These are phyloP conservation scores for Mormoops blainvillei DNA, from an alignment of 2,113 vertebrate genomes.

Conservation along the genomic window DNA sequence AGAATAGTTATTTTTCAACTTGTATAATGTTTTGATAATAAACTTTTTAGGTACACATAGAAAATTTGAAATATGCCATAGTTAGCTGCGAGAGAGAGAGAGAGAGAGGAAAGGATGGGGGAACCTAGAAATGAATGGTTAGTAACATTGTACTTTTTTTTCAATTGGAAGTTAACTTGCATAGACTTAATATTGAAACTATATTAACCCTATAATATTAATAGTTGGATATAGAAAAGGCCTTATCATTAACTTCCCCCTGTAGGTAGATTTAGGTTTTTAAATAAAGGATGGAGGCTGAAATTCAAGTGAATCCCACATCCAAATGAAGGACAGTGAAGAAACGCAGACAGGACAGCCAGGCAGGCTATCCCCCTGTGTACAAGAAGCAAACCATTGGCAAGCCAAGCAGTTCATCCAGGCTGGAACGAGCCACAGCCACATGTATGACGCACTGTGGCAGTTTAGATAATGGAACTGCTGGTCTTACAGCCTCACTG, in stretches of 20 bases:
- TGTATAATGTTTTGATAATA: not conserved
- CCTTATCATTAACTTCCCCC: not conserved
- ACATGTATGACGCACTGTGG: constrained; percentile 78
- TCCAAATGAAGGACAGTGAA: constrained; percentile 5
- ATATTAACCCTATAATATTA: rapidly evolving
- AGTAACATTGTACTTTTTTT: not conserved
- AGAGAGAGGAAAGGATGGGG: not conserved
- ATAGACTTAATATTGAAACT: not conserved
- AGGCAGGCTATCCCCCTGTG: constrained; percentile 37
- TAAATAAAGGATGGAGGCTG: not conserved
- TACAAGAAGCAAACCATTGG: constrained; percentile 53
- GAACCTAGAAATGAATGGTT: not conserved
- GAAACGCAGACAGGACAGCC: not conserved
- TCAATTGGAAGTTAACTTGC: not conserved
- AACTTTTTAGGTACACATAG: not conserved
- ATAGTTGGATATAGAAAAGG: rapidly evolving
- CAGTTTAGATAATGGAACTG: constrained; percentile 87
- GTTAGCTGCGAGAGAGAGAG: not conserved
- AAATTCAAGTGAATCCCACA: constrained; percentile 27
- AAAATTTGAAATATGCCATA: not conserved
- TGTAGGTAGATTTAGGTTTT: not conserved
- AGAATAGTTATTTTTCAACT: not conserved
- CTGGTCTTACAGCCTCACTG: constrained; percentile 79
- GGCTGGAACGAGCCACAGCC: constrained; percentile 76
- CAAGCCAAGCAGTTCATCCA: constrained; percentile 71